These are phyloP conservation scores for Syngnathus scovelli DNA, from an alignment of 2,113 vertebrate genomes.

Conservation along the genomic window DNA sequence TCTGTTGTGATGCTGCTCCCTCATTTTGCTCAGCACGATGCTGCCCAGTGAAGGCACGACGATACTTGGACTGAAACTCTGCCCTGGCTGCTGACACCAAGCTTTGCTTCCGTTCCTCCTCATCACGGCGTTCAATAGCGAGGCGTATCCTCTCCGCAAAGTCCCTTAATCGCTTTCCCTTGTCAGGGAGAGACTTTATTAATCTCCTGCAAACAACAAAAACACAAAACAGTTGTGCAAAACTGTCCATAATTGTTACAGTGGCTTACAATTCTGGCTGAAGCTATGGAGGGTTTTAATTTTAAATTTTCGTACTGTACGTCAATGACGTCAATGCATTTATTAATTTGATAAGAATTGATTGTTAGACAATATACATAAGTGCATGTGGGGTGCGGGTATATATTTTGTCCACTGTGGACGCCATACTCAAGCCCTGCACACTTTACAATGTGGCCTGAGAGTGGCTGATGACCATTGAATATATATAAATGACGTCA, in stretches of 20 bases:
- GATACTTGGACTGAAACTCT: constrained; percentile 73
- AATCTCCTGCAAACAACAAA: constrained; percentile 74
- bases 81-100: constrained; percentile 67
- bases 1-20: neutral
- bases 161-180: constrained; percentile 82
- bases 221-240: neutral
- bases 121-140: constrained; percentile 70
- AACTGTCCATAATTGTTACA: neutral
- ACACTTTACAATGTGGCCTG: too few species aligned
- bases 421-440: neutral
- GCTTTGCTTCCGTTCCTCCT: constrained; percentile 61
- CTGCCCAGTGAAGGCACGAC: constrained; percentile 53
- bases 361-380: neutral
- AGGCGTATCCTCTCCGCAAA: constrained; percentile 74
- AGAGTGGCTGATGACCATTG: too few species aligned
- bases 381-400: neutral
- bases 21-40: constrained; percentile 15
- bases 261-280: too few species aligned
- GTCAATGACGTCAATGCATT: too few species aligned
- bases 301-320: too few species aligned
- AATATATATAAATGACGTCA: too few species aligned
- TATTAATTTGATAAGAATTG: too few species aligned
- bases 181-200: constrained; percentile 83
- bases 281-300: too few species aligned
- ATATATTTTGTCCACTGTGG: neutral